These are phyloP conservation scores for Ariolimax columbianus DNA, from an alignment of 2,888 invertebrate species.

Conservation along the genomic window DNA sequence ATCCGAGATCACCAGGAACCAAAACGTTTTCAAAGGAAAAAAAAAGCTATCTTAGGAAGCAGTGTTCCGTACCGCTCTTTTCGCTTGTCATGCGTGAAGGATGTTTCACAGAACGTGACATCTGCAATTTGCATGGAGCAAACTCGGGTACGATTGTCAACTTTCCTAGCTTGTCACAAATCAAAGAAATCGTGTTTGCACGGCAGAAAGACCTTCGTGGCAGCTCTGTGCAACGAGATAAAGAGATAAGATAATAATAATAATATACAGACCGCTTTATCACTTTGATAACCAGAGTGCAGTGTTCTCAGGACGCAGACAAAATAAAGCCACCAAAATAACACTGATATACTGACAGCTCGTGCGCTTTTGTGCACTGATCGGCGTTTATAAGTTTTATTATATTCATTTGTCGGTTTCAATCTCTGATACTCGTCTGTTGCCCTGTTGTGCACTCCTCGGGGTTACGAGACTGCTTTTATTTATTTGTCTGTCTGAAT, in stretches of 20 bases:
- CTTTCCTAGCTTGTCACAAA: not conserved
- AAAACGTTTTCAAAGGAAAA: not conserved
- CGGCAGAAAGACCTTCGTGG: not conserved
- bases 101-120: conserved; percentile 17
- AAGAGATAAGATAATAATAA: not conserved
- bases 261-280: not conserved
- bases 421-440: no score
- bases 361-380: not conserved
- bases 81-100: not conserved
- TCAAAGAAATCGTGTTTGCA: conserved; percentile 11
- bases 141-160: not conserved
- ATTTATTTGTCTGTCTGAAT: no score
- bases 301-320: not conserved
- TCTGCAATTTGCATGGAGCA: conserved; percentile 16
- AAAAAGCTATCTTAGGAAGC: not conserved
- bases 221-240: not conserved
- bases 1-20: not conserved
- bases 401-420: not conserved
- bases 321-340: not conserved
- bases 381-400: not conserved
- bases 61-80: conserved; percentile 17
- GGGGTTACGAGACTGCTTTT: no score
- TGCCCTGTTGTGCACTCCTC: no score
- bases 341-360: not conserved
- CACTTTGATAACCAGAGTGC: not conserved